Percentiles rank a stretch among this genome's conserved stretches.
phyloP scores from a whole-genome alignment of 2,888 invertebrate genomes.

The Mongoloraphidia duomilia region DNA sequence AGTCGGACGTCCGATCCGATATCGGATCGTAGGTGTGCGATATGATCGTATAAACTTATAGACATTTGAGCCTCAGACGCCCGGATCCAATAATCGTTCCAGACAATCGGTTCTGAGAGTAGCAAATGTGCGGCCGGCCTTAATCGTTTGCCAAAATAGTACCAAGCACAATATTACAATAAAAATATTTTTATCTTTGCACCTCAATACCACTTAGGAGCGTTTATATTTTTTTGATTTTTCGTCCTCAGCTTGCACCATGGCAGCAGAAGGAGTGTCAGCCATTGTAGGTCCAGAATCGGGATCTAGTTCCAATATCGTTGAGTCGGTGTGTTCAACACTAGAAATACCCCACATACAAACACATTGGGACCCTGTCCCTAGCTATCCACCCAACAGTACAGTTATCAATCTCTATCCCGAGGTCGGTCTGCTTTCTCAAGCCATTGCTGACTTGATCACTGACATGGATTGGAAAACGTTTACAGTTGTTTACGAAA shows the following conservation, averaged over 20 bases:
- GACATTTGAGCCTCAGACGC: too few species aligned
- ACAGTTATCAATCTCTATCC: slow-evolving; percentile 55
- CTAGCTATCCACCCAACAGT: slow-evolving; percentile 22
- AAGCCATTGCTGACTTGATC: slow-evolving; percentile 51
- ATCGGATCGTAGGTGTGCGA: too few species aligned
- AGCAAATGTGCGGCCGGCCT: too few species aligned
- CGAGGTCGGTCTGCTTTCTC: slow-evolving; percentile 46
- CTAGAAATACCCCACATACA: slow-evolving; percentile 79
- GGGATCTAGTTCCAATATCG: slow-evolving; percentile 51
- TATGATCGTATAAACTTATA: too few species aligned
- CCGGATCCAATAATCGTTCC: too few species aligned
- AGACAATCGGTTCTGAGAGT: too few species aligned
- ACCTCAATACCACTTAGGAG: too few species aligned
- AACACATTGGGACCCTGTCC: slow-evolving; percentile 50
- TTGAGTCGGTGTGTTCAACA: slow-evolving; percentile 69
- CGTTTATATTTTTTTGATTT: too few species aligned
- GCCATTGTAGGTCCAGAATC: slow-evolving; percentile 75
- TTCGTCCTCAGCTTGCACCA: slow-evolving; percentile 38
- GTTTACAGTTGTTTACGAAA: slow-evolving; percentile 67
- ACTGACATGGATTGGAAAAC: slow-evolving; percentile 58
- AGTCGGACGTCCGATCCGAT: too few species aligned
- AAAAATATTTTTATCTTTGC: too few species aligned
- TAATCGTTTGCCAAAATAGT: too few species aligned
- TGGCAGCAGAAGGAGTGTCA: slow-evolving; percentile 48
- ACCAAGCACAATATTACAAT: too few species aligned